Evolutionary conservation across 2,797 vertebrate species (phyloP).

Genomic region (Argentina silus): DNA sequence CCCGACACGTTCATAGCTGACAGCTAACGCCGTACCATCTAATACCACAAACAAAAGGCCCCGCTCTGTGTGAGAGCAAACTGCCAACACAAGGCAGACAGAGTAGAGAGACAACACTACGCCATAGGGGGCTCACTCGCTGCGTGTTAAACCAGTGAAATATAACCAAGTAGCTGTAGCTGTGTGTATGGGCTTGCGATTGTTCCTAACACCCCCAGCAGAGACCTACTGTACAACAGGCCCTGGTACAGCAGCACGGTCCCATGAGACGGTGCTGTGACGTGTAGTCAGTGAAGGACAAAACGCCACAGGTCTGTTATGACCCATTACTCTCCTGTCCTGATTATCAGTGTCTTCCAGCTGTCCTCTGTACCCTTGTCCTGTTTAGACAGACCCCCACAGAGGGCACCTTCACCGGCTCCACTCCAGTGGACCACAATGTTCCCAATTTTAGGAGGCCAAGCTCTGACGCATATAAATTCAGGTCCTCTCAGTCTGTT

Average conservation of each 20-base stretch:
- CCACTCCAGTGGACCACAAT: not conserved
- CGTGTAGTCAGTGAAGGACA: not conserved
- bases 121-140: not conserved
- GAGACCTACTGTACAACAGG: not conserved
- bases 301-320: not conserved
- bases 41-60: constrained; percentile 6
- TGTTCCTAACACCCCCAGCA: not conserved
- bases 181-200: not conserved
- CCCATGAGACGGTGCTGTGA: no score
- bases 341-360: not conserved
- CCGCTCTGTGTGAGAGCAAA: not conserved
- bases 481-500: not conserved
- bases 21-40: not conserved
- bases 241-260: not conserved
- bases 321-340: not conserved
- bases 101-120: not conserved
- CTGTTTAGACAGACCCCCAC: not conserved
- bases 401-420: constrained; percentile 8
- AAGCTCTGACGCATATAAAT: not conserved
- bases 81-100: not conserved
- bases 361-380: no score
- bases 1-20: not conserved
- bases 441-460: constrained; percentile 1
- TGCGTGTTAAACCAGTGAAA: no score
- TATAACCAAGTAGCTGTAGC: no score